These are phyloP conservation scores for Caenorhabditis sulstoni DNA, from an alignment of 2,888 invertebrate species.

Conservation along the genomic window DNA sequence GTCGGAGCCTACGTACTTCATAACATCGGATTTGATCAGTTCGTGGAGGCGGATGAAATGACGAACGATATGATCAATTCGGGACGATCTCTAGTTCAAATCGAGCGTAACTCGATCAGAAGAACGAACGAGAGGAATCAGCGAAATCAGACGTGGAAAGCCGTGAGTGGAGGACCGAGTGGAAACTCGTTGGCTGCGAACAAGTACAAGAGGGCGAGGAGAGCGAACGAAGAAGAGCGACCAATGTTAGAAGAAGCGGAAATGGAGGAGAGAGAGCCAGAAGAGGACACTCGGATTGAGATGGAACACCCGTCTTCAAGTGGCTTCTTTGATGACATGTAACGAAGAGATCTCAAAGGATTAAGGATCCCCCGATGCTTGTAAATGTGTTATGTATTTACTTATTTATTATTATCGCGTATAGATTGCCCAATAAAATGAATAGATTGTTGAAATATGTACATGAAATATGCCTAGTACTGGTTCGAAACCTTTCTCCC, in stretches of 20 bases:
- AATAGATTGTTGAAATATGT: slow-evolving; percentile 17
- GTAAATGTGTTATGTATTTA: slow-evolving; percentile 30
- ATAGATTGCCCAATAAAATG: slow-evolving; percentile 26
- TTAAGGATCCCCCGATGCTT: slow-evolving; percentile 25
- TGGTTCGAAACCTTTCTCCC: background rate
- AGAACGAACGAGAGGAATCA: slow-evolving; percentile 50
- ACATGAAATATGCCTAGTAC: background rate
- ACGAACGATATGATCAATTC: slow-evolving; percentile 83
- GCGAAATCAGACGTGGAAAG: slow-evolving; percentile 40
- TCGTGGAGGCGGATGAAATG: slow-evolving; percentile 89
- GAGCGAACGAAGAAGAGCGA: slow-evolving; percentile 43
- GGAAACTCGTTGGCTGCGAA: background rate
- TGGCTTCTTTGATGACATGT: slow-evolving; percentile 72
- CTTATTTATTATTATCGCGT: slow-evolving; percentile 31
- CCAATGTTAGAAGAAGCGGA: slow-evolving; percentile 59
- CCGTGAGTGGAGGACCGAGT: background rate
- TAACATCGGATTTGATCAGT: slow-evolving; percentile 95
- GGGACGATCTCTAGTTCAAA: slow-evolving; percentile 68
- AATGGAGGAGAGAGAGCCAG: slow-evolving; percentile 17
- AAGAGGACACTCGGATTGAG: slow-evolving; percentile 8
- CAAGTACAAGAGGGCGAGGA: slow-evolving; percentile 25
- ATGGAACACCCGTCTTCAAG: slow-evolving; percentile 66
- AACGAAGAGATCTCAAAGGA: slow-evolving; percentile 11
- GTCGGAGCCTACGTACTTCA: slow-evolving; percentile 92
- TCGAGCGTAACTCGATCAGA: slow-evolving; percentile 68